Conservation (phyloP, 1,140 invertebrate species). For the Aphelenchoides besseyi region DNA sequence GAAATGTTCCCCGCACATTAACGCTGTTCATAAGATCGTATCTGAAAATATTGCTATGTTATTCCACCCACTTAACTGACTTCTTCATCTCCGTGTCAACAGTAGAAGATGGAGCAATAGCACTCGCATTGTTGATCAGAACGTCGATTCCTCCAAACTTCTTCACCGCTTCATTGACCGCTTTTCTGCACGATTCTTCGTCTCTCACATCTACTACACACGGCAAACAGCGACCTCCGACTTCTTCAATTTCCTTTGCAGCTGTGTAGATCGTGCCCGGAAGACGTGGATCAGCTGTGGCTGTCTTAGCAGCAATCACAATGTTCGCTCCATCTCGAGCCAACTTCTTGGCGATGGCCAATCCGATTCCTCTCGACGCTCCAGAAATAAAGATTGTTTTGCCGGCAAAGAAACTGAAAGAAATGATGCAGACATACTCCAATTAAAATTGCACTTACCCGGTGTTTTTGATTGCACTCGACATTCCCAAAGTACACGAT, state of each 20-base stretch:
- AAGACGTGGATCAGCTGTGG: constrained; percentile 78
- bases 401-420: constrained; percentile 76
- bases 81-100: constrained; percentile 84
- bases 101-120: constrained; percentile 88
- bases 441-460: constrained; percentile 13
- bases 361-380: constrained; percentile 93
- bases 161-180: constrained; percentile 78
- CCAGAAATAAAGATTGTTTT: constrained; percentile 91
- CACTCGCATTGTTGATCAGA: constrained; percentile 72
- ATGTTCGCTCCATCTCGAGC: constrained; percentile 73
- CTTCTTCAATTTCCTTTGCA: constrained; percentile 81
- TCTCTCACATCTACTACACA: constrained; percentile 88
- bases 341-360: constrained; percentile 86
- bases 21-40: constrained; percentile 89
- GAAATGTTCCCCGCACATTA: constrained; percentile 84
- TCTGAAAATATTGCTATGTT: too few species aligned
- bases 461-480: not conserved
- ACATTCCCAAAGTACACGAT: too few species aligned
- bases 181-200: constrained; percentile 69
- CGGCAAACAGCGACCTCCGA: constrained; percentile 83
- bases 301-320: constrained; percentile 62
- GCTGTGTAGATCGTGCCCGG: constrained; percentile 96
- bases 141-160: constrained; percentile 96
- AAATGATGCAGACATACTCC: not conserved
- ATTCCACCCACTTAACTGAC: too few species aligned